Evolutionary conservation across 2,797 vertebrate species (phyloP), one percentile per base, ranked within the genome.

Genomic region (Xiphorhynchus erythropygius): DNA sequence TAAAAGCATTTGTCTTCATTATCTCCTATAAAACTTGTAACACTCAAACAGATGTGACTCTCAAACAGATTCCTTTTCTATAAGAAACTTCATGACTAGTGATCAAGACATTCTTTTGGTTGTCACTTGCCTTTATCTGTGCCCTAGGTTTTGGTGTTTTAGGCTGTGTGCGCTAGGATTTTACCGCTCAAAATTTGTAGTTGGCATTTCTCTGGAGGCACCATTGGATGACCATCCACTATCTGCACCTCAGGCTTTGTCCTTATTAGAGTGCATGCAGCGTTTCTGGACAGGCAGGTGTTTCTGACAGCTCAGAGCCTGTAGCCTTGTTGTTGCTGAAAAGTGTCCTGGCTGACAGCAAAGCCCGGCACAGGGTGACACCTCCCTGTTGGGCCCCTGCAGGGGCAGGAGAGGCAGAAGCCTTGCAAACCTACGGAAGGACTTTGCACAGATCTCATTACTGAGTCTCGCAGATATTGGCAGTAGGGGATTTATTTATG

Each of bases 301-400:
- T 64, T 77, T 83, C 46, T 86, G 50, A 52, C 56, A 70, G 50
- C 49, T 82, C 25, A 14, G 70, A 89, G 44, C 42, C 5, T 12
- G 33, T 37, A 55, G 47, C 33, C 41, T 90, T 42, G 6, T 11
- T 63, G 35, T 24, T 46, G 41, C 11, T 21, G 23, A 63, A 50
- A 62, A 3, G 10, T 39, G 53, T 25, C 78, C 53, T 79, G 47
- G 11, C 52, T 71, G 62, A 41, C 63, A 76, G 25, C 17, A 67
- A 23, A 82, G 59, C 33, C 23, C 11, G 2, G 1, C 37, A 18
- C 3, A 1, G n/a, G 0, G 0, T 35, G 64, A 28, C 35, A 25
- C 46, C 24, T 35, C 19, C 44, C 33, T 70, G 23, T 75, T 90
- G 79, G 47, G 35, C 27, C 18, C 33, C 46, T 85, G 64, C 49